Percentiles rank a stretch among this genome's conserved stretches.
Conservation (phyloP, 2,888 invertebrate genomes). For the Tupiocoris notatus region DNA sequence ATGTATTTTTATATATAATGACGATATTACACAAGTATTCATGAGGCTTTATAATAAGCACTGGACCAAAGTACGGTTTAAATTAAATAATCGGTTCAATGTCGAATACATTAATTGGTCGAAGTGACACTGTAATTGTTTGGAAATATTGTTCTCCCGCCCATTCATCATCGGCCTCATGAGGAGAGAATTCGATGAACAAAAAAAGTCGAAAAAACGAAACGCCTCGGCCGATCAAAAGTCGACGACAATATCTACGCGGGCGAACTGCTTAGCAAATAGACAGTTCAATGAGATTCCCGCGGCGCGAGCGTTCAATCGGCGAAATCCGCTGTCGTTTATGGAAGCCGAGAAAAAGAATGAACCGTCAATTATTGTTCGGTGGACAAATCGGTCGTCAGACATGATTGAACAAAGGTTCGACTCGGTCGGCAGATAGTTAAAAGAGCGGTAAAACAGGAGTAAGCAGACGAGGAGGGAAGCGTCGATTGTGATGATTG, state of each 20-base stretch:
- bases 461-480: slow-evolving; percentile 16
- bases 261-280: slow-evolving; percentile 34
- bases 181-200: neutral
- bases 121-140: no score
- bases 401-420: slow-evolving; percentile 27
- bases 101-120: no score
- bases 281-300: slow-evolving; percentile 39
- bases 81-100: no score
- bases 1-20: no score
- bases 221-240: neutral
- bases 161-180: neutral
- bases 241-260: slow-evolving; percentile 38
- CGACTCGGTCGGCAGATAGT: slow-evolving; percentile 36
- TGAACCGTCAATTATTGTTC: slow-evolving; percentile 41
- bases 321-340: slow-evolving; percentile 36
- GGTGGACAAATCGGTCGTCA: slow-evolving; percentile 38
- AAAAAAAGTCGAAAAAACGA: neutral
- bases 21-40: no score
- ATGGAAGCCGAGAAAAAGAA: slow-evolving; percentile 24
- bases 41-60: no score
- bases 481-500: slow-evolving; percentile 12
- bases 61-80: no score
- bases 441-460: slow-evolving; percentile 40
- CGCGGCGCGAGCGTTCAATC: slow-evolving; percentile 32
- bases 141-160: no score